These are phyloP conservation scores for Halcyon senegalensis DNA, from an alignment of 2,113 vertebrate species.

Conservation along the genomic window DNA sequence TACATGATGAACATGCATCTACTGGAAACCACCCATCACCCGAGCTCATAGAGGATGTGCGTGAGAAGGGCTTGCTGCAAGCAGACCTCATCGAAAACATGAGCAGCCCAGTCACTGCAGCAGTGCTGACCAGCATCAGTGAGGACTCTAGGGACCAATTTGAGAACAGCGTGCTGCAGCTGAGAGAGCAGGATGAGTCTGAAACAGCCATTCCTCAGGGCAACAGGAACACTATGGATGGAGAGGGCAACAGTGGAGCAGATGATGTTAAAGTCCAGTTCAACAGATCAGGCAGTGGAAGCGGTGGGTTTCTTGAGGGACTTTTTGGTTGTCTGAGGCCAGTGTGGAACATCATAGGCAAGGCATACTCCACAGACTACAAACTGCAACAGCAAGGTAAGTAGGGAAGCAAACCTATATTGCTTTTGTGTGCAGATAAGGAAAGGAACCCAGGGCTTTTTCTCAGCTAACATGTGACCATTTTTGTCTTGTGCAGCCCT, in stretches of 20 bases:
- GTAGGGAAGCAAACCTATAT: neutral
- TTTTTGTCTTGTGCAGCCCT: neutral
- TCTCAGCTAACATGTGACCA: rapidly evolving
- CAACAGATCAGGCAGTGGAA: conserved; percentile 84
- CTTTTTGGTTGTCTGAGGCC: conserved; percentile 95
- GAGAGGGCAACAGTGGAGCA: conserved; percentile 61
- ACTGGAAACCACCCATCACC: conserved; percentile 75
- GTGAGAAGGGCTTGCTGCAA: conserved; percentile 72
- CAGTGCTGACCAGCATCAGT: conserved; percentile 83
- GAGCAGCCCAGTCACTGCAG: conserved; percentile 79
- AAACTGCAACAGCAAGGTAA: conserved; percentile 97
- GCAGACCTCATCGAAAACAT: conserved; percentile 73
- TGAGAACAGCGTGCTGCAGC: conserved; percentile 95
- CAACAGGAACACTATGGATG: conserved; percentile 75
- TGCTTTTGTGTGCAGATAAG: neutral
- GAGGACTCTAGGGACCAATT: conserved; percentile 94
- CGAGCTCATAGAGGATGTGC: conserved; percentile 86
- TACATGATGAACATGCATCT: conserved; percentile 74
- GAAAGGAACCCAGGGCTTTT: neutral
- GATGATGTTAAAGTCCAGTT: conserved; percentile 97
- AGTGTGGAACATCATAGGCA: conserved; percentile 98
- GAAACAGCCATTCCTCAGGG: conserved; percentile 77
- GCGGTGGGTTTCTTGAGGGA: conserved; percentile 94
- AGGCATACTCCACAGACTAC: conserved; percentile 97
- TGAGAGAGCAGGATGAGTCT: conserved; percentile 89